These are phyloP conservation scores for Bombus waltoni DNA, from an alignment of 1,140 invertebrate genomes.

Conservation along the genomic window DNA sequence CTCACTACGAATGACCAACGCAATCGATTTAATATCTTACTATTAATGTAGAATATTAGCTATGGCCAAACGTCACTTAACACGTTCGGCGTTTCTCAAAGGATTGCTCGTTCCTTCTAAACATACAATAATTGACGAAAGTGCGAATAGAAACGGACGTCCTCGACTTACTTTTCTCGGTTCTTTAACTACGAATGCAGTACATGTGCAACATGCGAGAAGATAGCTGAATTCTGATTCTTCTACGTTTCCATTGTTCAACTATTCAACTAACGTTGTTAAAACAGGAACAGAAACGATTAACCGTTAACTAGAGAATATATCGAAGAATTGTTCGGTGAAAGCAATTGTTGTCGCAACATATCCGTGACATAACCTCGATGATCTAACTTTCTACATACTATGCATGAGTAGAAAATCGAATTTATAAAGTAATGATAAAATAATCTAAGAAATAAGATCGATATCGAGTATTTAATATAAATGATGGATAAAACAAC, in stretches of 20 bases:
- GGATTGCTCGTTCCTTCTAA: constrained; percentile 6
- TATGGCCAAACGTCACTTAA: neutral
- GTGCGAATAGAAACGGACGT: constrained; percentile 68
- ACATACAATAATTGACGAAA: constrained; percentile 62
- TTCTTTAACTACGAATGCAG: constrained; percentile 16
- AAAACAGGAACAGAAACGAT: neutral
- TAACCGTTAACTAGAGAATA: neutral
- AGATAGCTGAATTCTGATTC: neutral
- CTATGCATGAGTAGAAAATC: neutral
- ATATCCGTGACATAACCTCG: constrained; percentile 8
- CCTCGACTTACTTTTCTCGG: constrained; percentile 71
- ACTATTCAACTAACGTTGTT: neutral
- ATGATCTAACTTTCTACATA: constrained; percentile 40
- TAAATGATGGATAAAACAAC: neutral
- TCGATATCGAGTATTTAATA: neutral
- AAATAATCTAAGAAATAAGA: neutral
- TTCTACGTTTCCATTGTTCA: neutral
- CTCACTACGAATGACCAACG: no score
- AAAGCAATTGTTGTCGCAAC: constrained; percentile 32
- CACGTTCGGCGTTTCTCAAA: neutral
- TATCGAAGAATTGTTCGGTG: neutral
- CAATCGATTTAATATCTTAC: no score
- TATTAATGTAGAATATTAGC: no score
- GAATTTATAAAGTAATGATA: neutral
- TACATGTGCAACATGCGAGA: neutral